Conservation (phyloP, 2,797 vertebrate genomes). For the Pseudochaenichthys georgianus region DNA sequence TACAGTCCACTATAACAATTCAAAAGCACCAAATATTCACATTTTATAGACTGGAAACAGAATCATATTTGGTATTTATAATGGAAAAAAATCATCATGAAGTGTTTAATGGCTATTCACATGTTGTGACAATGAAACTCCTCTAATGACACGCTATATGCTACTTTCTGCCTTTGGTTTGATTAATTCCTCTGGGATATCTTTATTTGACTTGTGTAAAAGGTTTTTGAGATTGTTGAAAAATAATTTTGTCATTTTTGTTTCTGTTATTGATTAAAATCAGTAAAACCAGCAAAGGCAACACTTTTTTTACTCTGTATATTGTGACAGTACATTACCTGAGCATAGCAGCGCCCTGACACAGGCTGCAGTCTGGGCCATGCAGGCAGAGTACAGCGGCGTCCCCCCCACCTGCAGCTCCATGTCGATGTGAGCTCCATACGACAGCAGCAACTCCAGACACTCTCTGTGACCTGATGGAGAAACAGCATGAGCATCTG, state of each 20-base stretch:
- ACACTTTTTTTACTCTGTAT: not conserved
- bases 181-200: not conserved
- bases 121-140: not conserved
- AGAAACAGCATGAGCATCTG: slow-evolving; percentile 7
- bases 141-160: not conserved
- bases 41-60: too few species aligned
- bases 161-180: not conserved
- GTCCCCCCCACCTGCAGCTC: slow-evolving; percentile 87
- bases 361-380: slow-evolving; percentile 82
- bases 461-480: slow-evolving; percentile 89
- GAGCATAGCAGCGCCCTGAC: slow-evolving; percentile 88
- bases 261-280: not conserved
- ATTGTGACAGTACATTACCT: slow-evolving; percentile 78
- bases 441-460: slow-evolving; percentile 90
- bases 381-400: slow-evolving; percentile 89
- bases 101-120: too few species aligned
- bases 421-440: slow-evolving; percentile 86
- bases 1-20: too few species aligned
- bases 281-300: not conserved
- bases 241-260: not conserved
- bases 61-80: too few species aligned
- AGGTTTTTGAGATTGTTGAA: not conserved
- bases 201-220: not conserved
- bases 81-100: too few species aligned
- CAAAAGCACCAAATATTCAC: too few species aligned